Evolutionary conservation across 30 jellyfish, hydroid and myxozoan species (phyloP), one percentile per base, ranked within the genome.

Genomic region (Euphysa ruthae): DNA sequence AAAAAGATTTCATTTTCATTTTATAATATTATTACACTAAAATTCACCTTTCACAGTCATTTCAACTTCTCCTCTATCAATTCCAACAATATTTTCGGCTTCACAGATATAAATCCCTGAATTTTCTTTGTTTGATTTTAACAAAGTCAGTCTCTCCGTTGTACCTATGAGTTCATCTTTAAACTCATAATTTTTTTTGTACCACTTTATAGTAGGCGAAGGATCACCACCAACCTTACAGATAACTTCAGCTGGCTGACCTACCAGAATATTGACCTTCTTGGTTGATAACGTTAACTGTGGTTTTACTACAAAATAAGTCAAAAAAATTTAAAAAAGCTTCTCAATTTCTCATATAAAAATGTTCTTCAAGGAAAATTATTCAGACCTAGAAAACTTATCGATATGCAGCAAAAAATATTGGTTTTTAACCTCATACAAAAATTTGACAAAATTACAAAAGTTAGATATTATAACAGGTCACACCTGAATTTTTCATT

Each of bases 141-240:
- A 60, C 29, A 89, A 35, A 24, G 74, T 32, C 26, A 89, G 82
- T 35, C 62, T 76, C 7, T 94, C 98, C 70, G 38, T 19, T 4
- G 74, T 83, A 12, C 63, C 49, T 12, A 44, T 65, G 49, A 81
- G 83, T 22, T 51, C 56, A 19, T 70, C 71, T 15, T 55, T 32
- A 32, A 71, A 29, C 10, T 70, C 70, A 29, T 38, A 73, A 6
- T 51, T 68, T 19, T 75, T 31, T 35, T 68, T 69, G 74, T 68
- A 89, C 98, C 98, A 89, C 23, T 66, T 70, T 10, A 82, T 69
- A 10, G 43, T 46, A 23, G 98, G 98, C 22, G 72, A 43, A 22
- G 98, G 98, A 24, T 81, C 95, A 26, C 98, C 98, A 32, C 83
- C 70, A n/a, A 93, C 93, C 2, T 10, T 44, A 55, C 98, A 89